Percentiles rank a stretch among this genome's conserved stretches.
phyloP scores from a whole-genome alignment of 2,888 invertebrate species.

The Masnerella sp. region DNA sequence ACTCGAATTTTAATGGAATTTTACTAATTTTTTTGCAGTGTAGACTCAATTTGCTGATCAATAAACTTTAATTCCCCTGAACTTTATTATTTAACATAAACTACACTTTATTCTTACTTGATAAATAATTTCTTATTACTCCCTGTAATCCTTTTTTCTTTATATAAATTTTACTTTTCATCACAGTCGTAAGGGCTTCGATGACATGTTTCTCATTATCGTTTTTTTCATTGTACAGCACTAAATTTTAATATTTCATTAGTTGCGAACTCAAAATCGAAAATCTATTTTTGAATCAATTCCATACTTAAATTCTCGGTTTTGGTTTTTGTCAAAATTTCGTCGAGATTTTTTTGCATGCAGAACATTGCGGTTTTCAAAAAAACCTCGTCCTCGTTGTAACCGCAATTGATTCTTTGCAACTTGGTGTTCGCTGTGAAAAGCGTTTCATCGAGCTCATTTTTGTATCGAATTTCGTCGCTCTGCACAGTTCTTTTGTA shows the following conservation, averaged over 20 bases:
- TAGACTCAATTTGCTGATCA: background rate
- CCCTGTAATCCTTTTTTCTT: constrained; percentile 15
- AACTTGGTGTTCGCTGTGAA: constrained; percentile 38
- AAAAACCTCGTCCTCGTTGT: constrained; percentile 55
- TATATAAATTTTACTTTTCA: constrained; percentile 11
- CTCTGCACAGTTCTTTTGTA: constrained; percentile 69
- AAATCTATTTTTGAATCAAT: background rate
- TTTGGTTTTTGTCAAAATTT: constrained; percentile 46
- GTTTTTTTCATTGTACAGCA: constrained; percentile 8
- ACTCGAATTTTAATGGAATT: too few relatives aligned
- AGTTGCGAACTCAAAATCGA: background rate
- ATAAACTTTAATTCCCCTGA: background rate
- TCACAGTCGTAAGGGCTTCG: background rate
- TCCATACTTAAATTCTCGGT: constrained; percentile 62
- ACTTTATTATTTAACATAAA: background rate
- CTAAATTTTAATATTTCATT: constrained; percentile 2
- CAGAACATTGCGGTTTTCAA: constrained; percentile 61
- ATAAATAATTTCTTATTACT: constrained; percentile 19
- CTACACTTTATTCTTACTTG: constrained; percentile 19
- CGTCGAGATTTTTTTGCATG: constrained; percentile 55
- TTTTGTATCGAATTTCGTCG: constrained; percentile 57
- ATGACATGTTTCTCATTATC: background rate
- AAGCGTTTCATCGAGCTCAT: constrained; percentile 56
- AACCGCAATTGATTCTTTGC: constrained; percentile 43
- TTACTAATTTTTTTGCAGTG: background rate